These are phyloP conservation scores for Sinocyclocheilus rhinocerous DNA, from an alignment of 2,113 vertebrate species.

Conservation along the genomic window DNA sequence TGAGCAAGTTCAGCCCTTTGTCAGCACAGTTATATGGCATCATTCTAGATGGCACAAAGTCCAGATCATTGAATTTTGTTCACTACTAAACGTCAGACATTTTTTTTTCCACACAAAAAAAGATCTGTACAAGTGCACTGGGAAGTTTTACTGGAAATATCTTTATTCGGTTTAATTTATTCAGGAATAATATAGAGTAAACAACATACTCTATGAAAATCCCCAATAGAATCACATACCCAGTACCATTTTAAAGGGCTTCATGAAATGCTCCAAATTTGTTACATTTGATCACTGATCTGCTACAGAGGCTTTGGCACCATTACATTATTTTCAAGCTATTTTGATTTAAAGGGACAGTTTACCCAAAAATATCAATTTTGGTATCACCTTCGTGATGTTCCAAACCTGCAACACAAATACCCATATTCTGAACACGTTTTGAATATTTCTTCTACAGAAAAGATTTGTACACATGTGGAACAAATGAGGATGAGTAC, in stretches of 20 bases:
- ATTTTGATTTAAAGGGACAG: background rate
- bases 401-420: conserved; percentile 1
- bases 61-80: background rate
- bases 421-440: background rate
- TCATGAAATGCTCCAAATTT: background rate
- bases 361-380: background rate
- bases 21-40: conserved; percentile 8
- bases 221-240: background rate
- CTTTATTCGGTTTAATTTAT: conserved; percentile 10
- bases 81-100: background rate
- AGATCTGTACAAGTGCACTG: background rate
- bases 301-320: conserved; percentile 13
- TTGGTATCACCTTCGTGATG: background rate
- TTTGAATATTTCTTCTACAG: background rate
- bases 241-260: background rate
- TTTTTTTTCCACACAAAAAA: background rate
- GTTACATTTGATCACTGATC: background rate
- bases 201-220: conserved; percentile 7
- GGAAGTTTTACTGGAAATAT: background rate
- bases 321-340: background rate
- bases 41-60: background rate
- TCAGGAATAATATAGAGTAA: background rate
- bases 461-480: background rate
- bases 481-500: background rate
- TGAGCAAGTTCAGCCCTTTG: conserved; percentile 6